phyloP scores from a whole-genome alignment of 2,113 vertebrate species.

The Thamnophis sirtalis region DNA sequence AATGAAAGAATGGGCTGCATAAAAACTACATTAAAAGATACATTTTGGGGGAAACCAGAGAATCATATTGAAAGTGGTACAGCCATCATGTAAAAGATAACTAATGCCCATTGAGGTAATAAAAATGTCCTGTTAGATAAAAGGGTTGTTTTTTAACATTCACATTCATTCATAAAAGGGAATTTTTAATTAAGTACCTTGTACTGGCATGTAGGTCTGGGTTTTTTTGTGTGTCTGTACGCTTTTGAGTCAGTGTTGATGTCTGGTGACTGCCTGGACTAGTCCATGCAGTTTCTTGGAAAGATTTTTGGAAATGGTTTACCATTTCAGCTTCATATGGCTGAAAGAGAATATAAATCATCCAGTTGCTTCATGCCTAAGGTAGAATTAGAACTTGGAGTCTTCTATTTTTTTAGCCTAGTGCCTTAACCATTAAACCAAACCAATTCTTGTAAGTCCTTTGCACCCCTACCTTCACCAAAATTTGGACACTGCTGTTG shows the following conservation, averaged over 20 bases:
- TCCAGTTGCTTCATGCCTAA: neutral
- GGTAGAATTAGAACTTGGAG: neutral
- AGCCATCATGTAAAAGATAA: neutral
- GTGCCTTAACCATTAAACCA: neutral
- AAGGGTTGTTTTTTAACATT: neutral
- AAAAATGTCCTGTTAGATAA: neutral
- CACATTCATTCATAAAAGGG: neutral
- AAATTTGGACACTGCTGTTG: neutral
- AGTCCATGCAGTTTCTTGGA: neutral
- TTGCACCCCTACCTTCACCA: neutral
- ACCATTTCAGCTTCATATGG: neutral
- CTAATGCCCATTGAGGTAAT: neutral
- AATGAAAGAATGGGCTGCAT: neutral
- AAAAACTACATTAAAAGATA: neutral
- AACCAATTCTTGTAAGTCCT: neutral
- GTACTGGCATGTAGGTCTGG: neutral
- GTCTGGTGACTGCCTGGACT: neutral
- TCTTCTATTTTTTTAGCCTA: neutral
- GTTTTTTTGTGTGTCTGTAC: neutral
- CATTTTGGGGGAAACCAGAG: neutral
- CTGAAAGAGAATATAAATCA: neutral
- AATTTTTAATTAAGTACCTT: neutral
- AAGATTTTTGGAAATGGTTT: neutral
- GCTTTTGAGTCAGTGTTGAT: neutral
- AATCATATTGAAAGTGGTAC: neutral